Conservation (phyloP, 2,797 vertebrate species). For the Gymnothorax reevesii region DNA sequence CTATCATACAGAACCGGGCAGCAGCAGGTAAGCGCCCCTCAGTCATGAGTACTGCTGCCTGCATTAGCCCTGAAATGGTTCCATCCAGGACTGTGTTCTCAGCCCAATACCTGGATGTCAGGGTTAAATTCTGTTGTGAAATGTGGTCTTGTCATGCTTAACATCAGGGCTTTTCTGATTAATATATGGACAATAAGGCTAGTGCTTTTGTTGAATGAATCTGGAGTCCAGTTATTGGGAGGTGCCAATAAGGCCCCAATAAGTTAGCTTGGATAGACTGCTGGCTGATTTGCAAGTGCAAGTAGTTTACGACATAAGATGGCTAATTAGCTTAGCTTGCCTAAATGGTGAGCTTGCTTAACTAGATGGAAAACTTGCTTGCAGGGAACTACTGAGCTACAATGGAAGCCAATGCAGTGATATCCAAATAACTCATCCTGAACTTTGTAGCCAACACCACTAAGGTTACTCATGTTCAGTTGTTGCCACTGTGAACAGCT, state of each 20-base stretch:
- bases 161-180: not conserved
- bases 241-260: not conserved
- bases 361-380: not conserved
- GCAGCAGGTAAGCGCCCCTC: not conserved
- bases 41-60: slow-evolving; percentile 2
- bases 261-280: too few species aligned
- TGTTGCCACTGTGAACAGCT: not conserved
- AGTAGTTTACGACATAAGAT: not conserved
- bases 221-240: not conserved
- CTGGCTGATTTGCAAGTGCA: too few species aligned
- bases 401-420: not conserved
- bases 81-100: not conserved
- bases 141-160: too few species aligned
- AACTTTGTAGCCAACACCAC: not conserved
- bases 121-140: too few species aligned
- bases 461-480: not conserved
- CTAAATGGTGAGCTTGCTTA: not conserved
- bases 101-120: not conserved
- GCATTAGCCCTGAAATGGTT: not conserved
- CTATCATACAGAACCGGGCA: slow-evolving; percentile 33
- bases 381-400: not conserved
- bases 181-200: not conserved
- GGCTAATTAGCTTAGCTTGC: not conserved
- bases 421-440: not conserved
- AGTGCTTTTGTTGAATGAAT: not conserved